Evolutionary conservation across 2,888 invertebrate species (phyloP), one percentile per base, ranked within the genome.

Genomic region (Sphaerophoria rueppellii): DNA sequence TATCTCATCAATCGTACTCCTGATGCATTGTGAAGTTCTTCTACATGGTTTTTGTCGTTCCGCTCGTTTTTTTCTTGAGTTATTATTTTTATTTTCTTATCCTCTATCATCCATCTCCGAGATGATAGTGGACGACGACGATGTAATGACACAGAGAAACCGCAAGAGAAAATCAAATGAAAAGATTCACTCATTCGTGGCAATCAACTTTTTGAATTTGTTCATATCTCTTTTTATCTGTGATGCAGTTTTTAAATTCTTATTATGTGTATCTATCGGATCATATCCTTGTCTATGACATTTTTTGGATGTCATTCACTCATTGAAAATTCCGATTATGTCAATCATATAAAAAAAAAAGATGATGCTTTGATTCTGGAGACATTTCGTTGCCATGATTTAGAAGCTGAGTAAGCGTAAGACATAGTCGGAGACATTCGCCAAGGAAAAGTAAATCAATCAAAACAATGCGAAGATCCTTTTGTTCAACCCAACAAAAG

Each of bases 1-100:
- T 81, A 81, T 85, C 81, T 77, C 85, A 85, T 85, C 85, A 81
- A 85, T 85, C 81, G 85, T 34, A 73, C 80, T 85, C 72, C 73
- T 76, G 69, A 81, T 76, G 63, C 69, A 79, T 80, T 83, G 72
- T 69, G 32, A 69, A 76, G 50, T 46, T 37, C 52, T 3, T 61
- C 14, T 71, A 2, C 24, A 24, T 24, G 24, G 24, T 24, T 24
- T 43, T 60, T 65, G 69, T 57, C 63, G n/a, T 34, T 63, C 2
- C 24, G 24, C 24, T 24, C 24, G 24, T 72, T 72, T 58, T 40
- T 6, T 52, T 55, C 16, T 14, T 24, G 24, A 1, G 1, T 58
- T 52, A 37, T 67, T 63, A 11, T 11, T 12, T 61, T n/a, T 50
- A 35, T 69, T 60, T 55, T 69, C 52, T 72, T 58, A 67, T 79